A percentile compares a stretch with the other conserved stretches of the same genome.
These are phyloP conservation scores for Bedellia somnulentella DNA, from an alignment of 2,888 invertebrate species.

Conservation along the genomic window DNA sequence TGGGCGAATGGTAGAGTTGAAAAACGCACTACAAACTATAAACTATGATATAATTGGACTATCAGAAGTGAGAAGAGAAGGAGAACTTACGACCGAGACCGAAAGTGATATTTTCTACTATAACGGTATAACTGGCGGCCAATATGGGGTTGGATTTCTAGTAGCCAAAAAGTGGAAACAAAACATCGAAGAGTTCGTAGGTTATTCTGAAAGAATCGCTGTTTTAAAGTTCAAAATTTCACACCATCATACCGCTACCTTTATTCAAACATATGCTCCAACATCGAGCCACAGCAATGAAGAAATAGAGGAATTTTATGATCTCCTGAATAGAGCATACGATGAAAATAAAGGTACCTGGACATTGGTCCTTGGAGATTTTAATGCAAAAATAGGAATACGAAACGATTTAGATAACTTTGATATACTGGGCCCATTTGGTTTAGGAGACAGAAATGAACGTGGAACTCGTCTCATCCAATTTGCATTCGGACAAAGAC, in stretches of 20 bases:
- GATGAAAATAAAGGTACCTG: background rate
- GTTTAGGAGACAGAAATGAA: no score
- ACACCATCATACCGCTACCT: background rate
- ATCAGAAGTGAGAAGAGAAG: no score
- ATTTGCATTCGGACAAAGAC: no score
- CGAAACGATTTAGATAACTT: background rate
- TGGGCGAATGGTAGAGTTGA: background rate
- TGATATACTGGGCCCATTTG: background rate
- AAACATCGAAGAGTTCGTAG: no score
- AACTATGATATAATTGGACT: constrained; percentile 1
- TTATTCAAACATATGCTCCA: background rate
- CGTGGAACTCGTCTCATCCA: no score
- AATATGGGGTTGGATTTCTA: background rate
- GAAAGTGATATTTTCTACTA: no score
- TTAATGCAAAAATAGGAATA: constrained; percentile 1
- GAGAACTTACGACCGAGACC: no score
- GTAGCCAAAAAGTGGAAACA: background rate
- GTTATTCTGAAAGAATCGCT: background rate
- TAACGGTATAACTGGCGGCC: background rate
- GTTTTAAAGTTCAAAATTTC: background rate
- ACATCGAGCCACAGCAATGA: background rate
- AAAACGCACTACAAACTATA: background rate
- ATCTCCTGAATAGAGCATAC: background rate
- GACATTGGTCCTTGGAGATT: background rate
- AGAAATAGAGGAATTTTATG: no score